Conservation (phyloP, 1,140 invertebrate species). For the Heliconius hermathena region DNA sequence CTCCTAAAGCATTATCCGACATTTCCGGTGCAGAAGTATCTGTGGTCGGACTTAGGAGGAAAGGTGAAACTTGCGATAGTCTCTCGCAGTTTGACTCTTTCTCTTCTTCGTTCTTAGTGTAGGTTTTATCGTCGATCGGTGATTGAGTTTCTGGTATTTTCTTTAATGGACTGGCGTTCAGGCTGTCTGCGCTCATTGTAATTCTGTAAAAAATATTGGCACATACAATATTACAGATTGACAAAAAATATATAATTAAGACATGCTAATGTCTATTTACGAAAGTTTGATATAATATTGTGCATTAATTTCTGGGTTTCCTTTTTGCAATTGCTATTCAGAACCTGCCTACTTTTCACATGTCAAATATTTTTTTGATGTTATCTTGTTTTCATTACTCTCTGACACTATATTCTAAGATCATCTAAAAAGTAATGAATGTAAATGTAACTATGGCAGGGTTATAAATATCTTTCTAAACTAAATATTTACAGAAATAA, state of each 20-base stretch:
- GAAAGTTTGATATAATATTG: no score
- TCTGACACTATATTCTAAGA: no score
- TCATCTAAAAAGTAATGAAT: no score
- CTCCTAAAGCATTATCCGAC: conserved; percentile 60
- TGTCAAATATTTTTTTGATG: no score
- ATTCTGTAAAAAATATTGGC: conserved; percentile 55
- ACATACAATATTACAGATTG: not conserved
- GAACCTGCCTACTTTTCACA: no score
- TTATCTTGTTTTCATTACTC: no score
- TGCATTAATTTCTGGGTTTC: no score
- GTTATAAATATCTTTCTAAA: no score
- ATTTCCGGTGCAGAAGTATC: conserved; percentile 68
- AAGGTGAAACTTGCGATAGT: conserved; percentile 73
- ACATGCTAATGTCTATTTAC: no score
- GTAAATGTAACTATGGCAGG: no score
- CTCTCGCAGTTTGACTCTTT: conserved; percentile 66
- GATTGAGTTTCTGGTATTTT: conserved; percentile 43
- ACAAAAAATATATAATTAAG: not conserved
- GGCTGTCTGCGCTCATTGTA: conserved; percentile 78
- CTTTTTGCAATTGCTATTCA: no score
- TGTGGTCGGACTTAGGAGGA: conserved; percentile 68
- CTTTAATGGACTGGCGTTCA: conserved; percentile 70
- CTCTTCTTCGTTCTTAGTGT: conserved; percentile 62
- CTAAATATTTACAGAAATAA: no score
- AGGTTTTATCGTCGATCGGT: conserved; percentile 64